Evolutionary conservation across 1,140 invertebrate genomes (phyloP), one percentile per base, ranked within the genome.

Genomic region (Portunus trituberculatus): DNA sequence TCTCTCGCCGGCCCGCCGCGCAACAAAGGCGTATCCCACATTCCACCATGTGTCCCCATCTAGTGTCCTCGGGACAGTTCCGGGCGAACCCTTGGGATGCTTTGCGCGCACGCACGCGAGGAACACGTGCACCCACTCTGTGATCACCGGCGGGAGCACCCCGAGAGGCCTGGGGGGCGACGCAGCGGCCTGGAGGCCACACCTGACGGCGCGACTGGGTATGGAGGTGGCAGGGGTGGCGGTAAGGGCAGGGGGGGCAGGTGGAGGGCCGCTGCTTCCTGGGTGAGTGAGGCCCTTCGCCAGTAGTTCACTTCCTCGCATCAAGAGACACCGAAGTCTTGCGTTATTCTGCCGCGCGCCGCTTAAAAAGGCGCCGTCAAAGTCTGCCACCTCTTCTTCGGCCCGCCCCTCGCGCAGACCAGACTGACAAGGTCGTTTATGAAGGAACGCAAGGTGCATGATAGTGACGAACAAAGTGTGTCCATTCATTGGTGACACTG

Each of bases 231-330:
- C 4, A 46, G 90, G 45, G 89, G 88, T 28, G 32, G 88, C 25
- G 88, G 45, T 14, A 52, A 46, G 20, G 39, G 89, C 31, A 20
- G 46, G 52, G 48, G 48, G 52, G 52, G 52, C 52, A 59, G 52
- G 88, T 48, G 88, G 45, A 28, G n/a, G 32, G 90, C 29, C 90
- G 90, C 32, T 46, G 52, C 90, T 91, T 91, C 90, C 90, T 91
- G 67, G 90, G 90, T 76, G 59, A 91, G 90, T 76, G 28, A 59
- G 67, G 52, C 59, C 90, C 90, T 67, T 91, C 90, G n/a, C 52
- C 90, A 91, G 52, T 76, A 91, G 90, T 91, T 91, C 46, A 59
- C 90, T 91, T 91, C 90, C 90, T 91, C 52, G 67, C 90, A 32
- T 8, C n/a, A 12, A 7, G 67, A 76, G n/a, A 76, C 25, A 76